Base-by-base conservation (phyloP, 1,140 invertebrate species). In the Eubasilissa regina region DNA sequence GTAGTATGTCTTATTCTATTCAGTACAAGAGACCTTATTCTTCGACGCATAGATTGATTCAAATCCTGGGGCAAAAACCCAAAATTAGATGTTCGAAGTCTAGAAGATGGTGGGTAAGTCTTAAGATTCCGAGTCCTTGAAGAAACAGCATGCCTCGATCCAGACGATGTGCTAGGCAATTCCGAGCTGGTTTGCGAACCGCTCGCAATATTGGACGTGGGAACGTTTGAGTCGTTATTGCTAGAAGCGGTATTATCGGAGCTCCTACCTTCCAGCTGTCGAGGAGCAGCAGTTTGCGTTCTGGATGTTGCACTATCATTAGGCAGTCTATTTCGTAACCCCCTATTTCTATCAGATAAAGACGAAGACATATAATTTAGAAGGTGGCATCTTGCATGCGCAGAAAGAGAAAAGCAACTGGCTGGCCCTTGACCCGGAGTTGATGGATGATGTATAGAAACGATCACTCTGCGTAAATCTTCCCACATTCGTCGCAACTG, bases 401-500 rank as follows among this genome's bases (percentile, higher is more conserved):
- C 84, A 6, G 87, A 86, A 75, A 87, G 84, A 9, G 86, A 86
- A 72, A 87, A 89, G 78, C 86, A 85, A 45, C 84, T 86, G 3
- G 87, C 85, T 9, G 85, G 76, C 66, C 85, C 87, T 80, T 84
- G 87, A 81, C 80, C 87, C 75, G 80, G 87, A 35, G 79, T 86
- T 74, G 81, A 88, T 19, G 84, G 88, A 84, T 81, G 87, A 15
- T 91, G 90, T 43, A 93, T 84, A 66, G 87, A 86, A 48, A 90
- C 84, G 74, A 94, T 90, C 72, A 92, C 90, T 68, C 90, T 84
- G 56, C 92, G 90, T 47, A 94, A 85, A 84, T 92, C 91, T 75
- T 91, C 90, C 88, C 93, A 91, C 89, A 93, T 91, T 75, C 86
- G 87, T 8, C 92, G 89, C 35, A 94, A 89, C 81, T 92, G 89